Base-by-base conservation (phyloP, 2,113 vertebrate species). In the Chloropsis hardwickii region DNA sequence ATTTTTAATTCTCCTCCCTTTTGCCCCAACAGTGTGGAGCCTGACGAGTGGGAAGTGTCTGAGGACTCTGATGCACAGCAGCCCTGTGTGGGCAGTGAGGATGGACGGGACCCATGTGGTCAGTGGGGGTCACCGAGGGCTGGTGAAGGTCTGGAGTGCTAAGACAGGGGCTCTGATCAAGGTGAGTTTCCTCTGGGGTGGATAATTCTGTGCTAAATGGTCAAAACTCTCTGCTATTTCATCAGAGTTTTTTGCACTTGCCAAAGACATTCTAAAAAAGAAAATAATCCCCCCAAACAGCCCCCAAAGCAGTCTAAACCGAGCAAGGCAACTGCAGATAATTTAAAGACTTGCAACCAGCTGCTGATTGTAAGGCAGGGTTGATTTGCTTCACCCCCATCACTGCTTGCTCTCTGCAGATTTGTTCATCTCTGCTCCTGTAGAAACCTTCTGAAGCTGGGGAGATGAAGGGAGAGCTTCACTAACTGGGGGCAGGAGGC, bases 141-240 rank as follows among this genome's bases (percentile, higher is more conserved):
- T 97, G 13, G 94, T 99, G 81, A 99, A 98, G 86, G 95, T 99
- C 50, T 99, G 99, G 99, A 92, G 98, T 60, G n/a, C 97, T 29
- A 94, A 96, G 29, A 97, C 71, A 0, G 97, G 94, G 2, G 65
- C 95, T 19, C 92, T 99, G 53, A 86, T 99, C 58, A 99, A 98
- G 98, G 99, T 99, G 84, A 77, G 82, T 16, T 54, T 27, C 47
- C 64, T 76, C 37, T 47, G 16, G 33, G 18, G 39, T 3, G 40
- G 27, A 12, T 25, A 12, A 48, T 33, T 62, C 29, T 40, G 24
- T 40, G 53, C 14, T 47, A 65, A 56, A 23, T 16, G 25, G 9
- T 61, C 56, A 21, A 39, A 81, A 80, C 27, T 44, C 70, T 20
- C 17, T 51, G 37, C 16, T 60, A 7, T 6, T 9, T 58, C 21